Evolutionary conservation across 2,113 vertebrate species (phyloP).

Genomic region (Butorides virescens): DNA sequence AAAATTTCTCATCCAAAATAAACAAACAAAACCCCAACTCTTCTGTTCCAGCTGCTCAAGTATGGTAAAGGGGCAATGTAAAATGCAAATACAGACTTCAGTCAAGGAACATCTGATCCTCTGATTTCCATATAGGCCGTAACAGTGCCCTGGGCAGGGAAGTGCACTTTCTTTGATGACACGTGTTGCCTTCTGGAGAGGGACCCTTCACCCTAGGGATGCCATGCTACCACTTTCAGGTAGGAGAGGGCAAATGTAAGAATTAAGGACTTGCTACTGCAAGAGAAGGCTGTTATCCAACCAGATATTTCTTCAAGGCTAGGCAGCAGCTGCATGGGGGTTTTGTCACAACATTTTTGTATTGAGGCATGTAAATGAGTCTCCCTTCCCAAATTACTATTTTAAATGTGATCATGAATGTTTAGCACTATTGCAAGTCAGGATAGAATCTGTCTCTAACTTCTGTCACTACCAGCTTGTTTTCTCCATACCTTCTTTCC

Average conservation of each 20-base stretch:
- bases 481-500: not conserved
- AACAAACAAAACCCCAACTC: not conserved
- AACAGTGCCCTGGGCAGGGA: not conserved
- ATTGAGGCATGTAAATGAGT: not conserved
- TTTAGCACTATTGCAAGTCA: not conserved
- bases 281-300: not conserved
- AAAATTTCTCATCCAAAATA: not conserved
- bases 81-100: not conserved
- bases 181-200: not conserved
- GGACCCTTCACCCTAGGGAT: not conserved
- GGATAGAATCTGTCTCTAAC: not conserved
- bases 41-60: not conserved
- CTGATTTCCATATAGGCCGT: not conserved
- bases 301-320: not conserved
- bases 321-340: not conserved
- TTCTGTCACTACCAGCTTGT: not conserved
- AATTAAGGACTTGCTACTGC: not conserved
- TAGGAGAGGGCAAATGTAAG: not conserved
- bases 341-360: not conserved
- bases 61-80: accelerated
- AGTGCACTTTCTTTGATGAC: not conserved
- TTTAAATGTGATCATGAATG: not conserved
- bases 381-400: not conserved
- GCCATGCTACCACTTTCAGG: not conserved
- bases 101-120: not conserved